Conservation (phyloP, 2,888 invertebrate species). For the Aelia acuminata region DNA sequence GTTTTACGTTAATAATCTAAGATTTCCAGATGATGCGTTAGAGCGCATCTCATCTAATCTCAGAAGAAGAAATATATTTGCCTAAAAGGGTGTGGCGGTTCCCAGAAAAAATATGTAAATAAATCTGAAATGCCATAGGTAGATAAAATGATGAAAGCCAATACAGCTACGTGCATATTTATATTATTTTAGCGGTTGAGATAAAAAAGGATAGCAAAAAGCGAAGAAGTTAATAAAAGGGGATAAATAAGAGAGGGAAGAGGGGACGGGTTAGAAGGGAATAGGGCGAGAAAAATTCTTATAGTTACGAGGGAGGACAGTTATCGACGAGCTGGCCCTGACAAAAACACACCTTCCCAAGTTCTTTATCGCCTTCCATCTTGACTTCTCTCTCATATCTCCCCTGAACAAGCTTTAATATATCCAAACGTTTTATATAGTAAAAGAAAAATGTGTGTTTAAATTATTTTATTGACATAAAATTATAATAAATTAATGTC, state of each 20-base stretch:
- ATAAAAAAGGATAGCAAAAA: background rate
- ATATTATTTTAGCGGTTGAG: background rate
- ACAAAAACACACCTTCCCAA: conserved; percentile 14
- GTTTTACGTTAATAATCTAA: no score
- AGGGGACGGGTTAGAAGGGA: background rate
- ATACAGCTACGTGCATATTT: background rate
- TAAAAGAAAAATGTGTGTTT: no score
- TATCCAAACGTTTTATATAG: no score
- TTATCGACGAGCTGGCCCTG: background rate
- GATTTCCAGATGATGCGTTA: no score
- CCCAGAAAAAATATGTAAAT: background rate
- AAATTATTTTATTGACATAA: no score
- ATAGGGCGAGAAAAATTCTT: background rate
- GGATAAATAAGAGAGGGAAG: background rate
- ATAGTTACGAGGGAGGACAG: background rate
- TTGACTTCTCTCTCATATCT: background rate
- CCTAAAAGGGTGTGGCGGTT: background rate
- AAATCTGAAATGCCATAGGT: background rate
- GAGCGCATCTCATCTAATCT: no score
- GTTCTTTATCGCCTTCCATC: background rate
- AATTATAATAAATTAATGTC: no score
- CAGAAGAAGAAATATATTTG: no score
- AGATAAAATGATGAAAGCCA: background rate
- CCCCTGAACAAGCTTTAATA: background rate
- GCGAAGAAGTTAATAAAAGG: background rate